Evolutionary conservation across 2,797 vertebrate genomes (phyloP), one percentile per base, ranked within the genome.

Genomic region (Phoeniculus purpureus): DNA sequence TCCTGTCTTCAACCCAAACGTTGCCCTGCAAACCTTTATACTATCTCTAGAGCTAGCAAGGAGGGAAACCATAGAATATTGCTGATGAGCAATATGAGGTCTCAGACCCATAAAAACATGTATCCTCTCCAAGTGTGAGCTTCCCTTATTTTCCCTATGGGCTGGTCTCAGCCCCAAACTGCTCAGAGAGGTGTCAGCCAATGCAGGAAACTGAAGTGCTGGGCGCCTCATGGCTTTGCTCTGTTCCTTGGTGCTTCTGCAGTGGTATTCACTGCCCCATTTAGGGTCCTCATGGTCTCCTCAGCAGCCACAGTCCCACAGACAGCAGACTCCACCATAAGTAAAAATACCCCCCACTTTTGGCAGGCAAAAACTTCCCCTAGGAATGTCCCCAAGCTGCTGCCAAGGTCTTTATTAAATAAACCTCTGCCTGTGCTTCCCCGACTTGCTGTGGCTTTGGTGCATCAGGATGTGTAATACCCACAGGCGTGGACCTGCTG

Each of bases 171-270:
- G 68, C 29, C n/a, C 51, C 47, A 34, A 67, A 64, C 60, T 68
- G 15, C 50, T 26, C 51, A 19, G 77, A 25, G 48, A 75, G 31
- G 66, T 81, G 93, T 52, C 77, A 88, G 95, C 77, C 88, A 55
- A 59, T 4, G 55, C 78, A 48, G 94, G 89, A 91, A 32, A 78
- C 5, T 90, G 75, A 81, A 71, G 72, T 85, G 54, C 67, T 78
- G 31, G 21, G 26, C 22, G 71, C 59, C 81, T 90, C 37, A 90
- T 61, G 78, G 56, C 34, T 84, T 92, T 58, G 34, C n/a, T 73
- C 48, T 43, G n/a, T 47, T 47, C 32, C 21, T 43, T 23, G 17
- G 48, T 65, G 62, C 3, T 11, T 22, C 13, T 55, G 59, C n/a
- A n/a, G n/a, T n/a, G n/a, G n/a, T n/a, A n/a, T n/a, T n/a, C n/a